Base-by-base conservation (phyloP, 2,888 invertebrate species). In the Nomada goodeniana region DNA sequence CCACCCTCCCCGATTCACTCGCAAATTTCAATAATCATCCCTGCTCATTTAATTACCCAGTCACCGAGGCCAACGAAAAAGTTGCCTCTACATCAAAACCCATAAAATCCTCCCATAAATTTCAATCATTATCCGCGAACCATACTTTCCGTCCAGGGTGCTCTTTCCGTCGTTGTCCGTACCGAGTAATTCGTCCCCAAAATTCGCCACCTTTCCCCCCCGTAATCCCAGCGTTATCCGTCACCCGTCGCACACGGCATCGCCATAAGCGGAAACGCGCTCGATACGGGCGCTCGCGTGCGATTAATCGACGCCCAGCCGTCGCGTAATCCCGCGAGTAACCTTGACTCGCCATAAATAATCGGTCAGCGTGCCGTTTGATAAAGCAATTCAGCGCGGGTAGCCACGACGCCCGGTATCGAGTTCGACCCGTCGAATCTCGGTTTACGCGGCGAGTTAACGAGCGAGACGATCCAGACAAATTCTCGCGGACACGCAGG, bases 281-380 rank as follows among this genome's bases (percentile, higher is more conserved):
- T 10, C 65, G 65, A n/a, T 20, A 67, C 52, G 15, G 20, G 36
- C 36, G 42, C 15, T 18, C 53, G 20, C 47, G 59, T 29, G 61
- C 52, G 53, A 76, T 79, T 79, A 77, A 79, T 79, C 50, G 42
- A 53, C 47, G 47, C 36, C 36, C 47, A 47, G 47, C 47, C 26
- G 44, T 11, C 26, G 69, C 42, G 57, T 50, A 10, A 63, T 63
- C 29, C 7, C 52, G 50, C 26, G 55, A 52, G 82, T 76, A 81
- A 82, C 82, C 82, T 82, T 81, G 82, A 81, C 76, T 72, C 73
- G 59, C 50, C 65, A 70, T 76, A 81, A 81, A 82, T 82, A 82
- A 82, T 82, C 76, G 82, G 82, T 71, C 70, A 76, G 76, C 70
- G 81, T 60, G 80, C 69, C 80, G 82, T 68, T 59, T 76, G 82